A percentile compares a stretch with the other conserved stretches of the same genome.
Conservation (phyloP, 2,113 vertebrate species). For the Poecile atricapillus region DNA sequence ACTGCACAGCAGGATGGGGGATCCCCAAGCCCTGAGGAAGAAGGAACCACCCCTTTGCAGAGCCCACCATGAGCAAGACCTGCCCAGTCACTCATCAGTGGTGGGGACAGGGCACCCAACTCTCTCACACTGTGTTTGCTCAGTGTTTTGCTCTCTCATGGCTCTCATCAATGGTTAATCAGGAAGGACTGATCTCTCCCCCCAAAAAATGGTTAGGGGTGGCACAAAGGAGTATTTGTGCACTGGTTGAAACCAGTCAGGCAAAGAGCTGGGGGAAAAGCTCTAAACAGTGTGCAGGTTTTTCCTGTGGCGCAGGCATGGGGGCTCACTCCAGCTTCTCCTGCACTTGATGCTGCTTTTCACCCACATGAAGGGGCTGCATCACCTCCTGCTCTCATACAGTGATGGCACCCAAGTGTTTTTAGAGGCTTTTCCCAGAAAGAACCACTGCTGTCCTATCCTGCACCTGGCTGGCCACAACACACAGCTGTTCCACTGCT, state of each 20-base stretch:
- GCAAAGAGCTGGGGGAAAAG: not conserved
- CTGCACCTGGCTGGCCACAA: not conserved
- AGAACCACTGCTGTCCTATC: accelerated
- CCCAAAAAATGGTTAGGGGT: not conserved
- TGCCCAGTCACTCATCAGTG: not conserved
- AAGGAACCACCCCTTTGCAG: accelerated
- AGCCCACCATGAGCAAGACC: accelerated
- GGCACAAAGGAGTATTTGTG: not conserved
- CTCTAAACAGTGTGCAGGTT: accelerated
- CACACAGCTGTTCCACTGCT: accelerated
- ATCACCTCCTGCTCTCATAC: not conserved
- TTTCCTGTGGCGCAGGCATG: accelerated
- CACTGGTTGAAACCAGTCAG: not conserved
- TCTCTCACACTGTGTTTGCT: not conserved
- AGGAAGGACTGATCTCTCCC: not conserved
- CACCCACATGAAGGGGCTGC: not conserved
- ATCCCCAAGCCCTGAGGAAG: not conserved
- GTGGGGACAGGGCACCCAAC: not conserved
- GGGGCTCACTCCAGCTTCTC: not conserved
- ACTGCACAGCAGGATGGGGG: accelerated
- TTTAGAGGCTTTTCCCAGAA: not conserved
- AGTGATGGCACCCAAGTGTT: not conserved
- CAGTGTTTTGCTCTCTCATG: accelerated
- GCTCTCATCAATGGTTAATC: not conserved
- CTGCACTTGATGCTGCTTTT: accelerated